These are phyloP conservation scores for Triops cancriformis DNA, from an alignment of 1,140 invertebrate genomes.

Conservation along the genomic window DNA sequence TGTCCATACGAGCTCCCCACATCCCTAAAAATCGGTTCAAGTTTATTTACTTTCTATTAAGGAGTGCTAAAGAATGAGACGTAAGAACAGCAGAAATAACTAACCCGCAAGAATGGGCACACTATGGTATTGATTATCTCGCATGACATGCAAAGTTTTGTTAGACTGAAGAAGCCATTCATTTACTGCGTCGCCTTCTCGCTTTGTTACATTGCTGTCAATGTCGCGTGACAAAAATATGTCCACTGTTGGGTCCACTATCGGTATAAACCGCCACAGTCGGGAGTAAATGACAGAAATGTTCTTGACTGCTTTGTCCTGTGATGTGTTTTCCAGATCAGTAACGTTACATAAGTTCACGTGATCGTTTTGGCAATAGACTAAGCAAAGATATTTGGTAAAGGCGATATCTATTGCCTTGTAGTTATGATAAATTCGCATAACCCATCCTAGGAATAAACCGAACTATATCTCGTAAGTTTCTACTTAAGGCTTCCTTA, in stretches of 20 bases:
- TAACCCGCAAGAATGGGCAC: slow-evolving; percentile 18
- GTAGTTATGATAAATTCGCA: slow-evolving; percentile 23
- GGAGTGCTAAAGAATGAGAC: too few relatives aligned
- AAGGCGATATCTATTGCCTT: too few relatives aligned
- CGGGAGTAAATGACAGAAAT: background rate
- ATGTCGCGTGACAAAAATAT: slow-evolving; percentile 28
- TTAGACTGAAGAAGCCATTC: slow-evolving; percentile 28
- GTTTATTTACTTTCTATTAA: too few relatives aligned
- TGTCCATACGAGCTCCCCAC: too few relatives aligned
- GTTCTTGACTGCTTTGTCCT: background rate
- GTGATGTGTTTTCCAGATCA: background rate
- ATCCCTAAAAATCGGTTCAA: too few relatives aligned
- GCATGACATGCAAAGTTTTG: slow-evolving; percentile 30
- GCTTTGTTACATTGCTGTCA: slow-evolving; percentile 24
- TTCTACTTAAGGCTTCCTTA: too few relatives aligned
- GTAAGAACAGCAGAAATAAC: too few relatives aligned
- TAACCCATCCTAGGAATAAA: background rate
- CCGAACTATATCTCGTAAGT: too few relatives aligned
- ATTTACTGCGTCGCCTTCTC: slow-evolving; percentile 29
- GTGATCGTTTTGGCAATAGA: background rate
- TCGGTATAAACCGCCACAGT: slow-evolving; percentile 11
- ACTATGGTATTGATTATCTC: slow-evolving; percentile 25
- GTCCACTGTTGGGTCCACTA: slow-evolving; percentile 24
- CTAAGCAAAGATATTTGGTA: background rate
- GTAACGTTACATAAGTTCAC: slow-evolving; percentile 14